Base-by-base conservation (phyloP, 2,113 vertebrate genomes). In the Oreochromis spilurus region DNA sequence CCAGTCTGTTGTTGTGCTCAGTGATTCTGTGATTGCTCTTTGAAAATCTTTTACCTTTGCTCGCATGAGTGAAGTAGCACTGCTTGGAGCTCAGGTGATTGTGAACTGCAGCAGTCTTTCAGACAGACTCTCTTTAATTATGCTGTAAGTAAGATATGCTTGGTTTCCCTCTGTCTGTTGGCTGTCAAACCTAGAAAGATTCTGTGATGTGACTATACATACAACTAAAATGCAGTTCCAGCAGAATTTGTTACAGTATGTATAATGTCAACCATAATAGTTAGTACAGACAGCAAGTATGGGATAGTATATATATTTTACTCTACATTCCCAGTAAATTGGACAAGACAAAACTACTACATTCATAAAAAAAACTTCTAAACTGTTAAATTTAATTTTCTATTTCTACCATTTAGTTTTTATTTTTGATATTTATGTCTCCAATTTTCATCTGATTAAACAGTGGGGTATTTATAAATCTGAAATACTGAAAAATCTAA, bases 1-100 rank as follows among this genome's bases (percentile, higher is more conserved):
- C 84, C 65, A 84, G 54, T 19, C n/a, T 9, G 43, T 72, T 89
- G 84, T 84, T 52, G 84, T 88, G 85, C 55, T 82, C 81, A 70
- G 86, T 79, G 85, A 78, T 79, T 31, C 65, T 84, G 54, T 84
- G 82, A 86, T 84, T 90, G 82, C 86, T 86, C 84, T 84, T 57
- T 90, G 90, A 84, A 80, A 65, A 9, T 57, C 54, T 88, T 75
- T 60, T 81, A 83, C 75, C 70, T 88, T 91, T 86, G 52, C 84
- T 78, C 24, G 36, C 52, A 40, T 70, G 58, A 86, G 70, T 58
- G 40, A 53, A 90, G 83, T 17, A 29, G 50, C 17, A 31, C 40
- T 65, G 36, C 38, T 81, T 21, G 26, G 34, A 83, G 82, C 50
- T 89, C 58, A 82, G 82, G 84, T 83, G 72, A 62, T 80, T 34